Evolutionary conservation across 2,888 invertebrate genomes (phyloP), one percentile per base, ranked within the genome.

Genomic region (Galeruca laticollis): DNA sequence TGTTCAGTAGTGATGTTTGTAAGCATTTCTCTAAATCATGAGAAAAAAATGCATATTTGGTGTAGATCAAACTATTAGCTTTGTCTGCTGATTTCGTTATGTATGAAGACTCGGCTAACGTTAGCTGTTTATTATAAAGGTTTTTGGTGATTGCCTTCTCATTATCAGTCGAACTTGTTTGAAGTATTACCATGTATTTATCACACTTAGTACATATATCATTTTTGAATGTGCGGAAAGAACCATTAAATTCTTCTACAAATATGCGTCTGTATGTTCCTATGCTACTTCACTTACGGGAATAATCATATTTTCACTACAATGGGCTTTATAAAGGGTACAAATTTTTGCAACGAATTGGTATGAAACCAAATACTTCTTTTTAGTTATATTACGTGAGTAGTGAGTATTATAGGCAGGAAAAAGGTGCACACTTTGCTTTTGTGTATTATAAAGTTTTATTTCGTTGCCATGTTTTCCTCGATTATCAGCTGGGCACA

Each of bases 201-300:
- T 59, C 59, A 59, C 59, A 59, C 18, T 59, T 59, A 59, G 8
- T 15, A 18, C 59, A 59, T n/a, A 11, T 57, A 13, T 57, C 57
- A 57, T 26, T 35, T 35, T 26, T 33, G n/a, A 37, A 37, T 59
- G 35, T 33, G 15, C 15, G 35, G 15, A 59, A 59, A 13, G 35
- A 33, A 15, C 13, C 15, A 59, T 59, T 59, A 18, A 59, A 59
- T 37, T 59, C 40, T 35, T 59, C 59, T 15, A 35, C 37, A 37
- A 59, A 59, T 15, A 59, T 33, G 35, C 18, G 33, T 33, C 59
- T 13, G 37, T 59, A 59, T 18, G 33, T 18, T 15, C 40, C n/a
- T n/a, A n/a, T n/a, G n/a, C n/a, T n/a, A n/a, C n/a, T 37, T 59
- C 37, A 59, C 59, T 33, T 59, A 35, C 37, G n/a, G 59, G 40